Evolutionary conservation across 1,140 invertebrate species (phyloP), one percentile per base, ranked within the genome.

Genomic region (Grapholita molesta): DNA sequence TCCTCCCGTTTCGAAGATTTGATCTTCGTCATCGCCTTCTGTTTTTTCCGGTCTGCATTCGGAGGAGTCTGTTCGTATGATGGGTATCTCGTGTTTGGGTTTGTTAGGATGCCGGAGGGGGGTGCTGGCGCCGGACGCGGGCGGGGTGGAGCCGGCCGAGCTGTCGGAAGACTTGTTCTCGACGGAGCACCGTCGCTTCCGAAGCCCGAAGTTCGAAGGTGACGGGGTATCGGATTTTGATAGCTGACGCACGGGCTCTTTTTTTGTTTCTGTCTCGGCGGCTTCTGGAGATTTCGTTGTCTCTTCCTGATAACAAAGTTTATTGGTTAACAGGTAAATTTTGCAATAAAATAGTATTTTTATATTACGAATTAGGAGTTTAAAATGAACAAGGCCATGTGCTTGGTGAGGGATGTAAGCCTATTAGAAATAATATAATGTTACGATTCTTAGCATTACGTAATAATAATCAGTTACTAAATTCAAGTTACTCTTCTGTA

Each of bases 151-250:
- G 12, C 92, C 92, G 11, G 88, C 92, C 15, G 91, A 93, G 68
- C 91, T 92, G 53, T 93, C 92, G 21, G 90, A 92, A 23, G 91
- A 92, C 68, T 89, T 92, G 72, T 93, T 93, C 78, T 92, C 92
- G 8, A 93, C 89, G 23, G 93, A 93, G 66, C 92, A 92, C 68
- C 93, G 89, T 57, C 94, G 85, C 80, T 94, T 94, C 11, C 94
- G 83, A 38, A 94, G 80, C 61, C 92, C 93, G 68, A 89, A 84
- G 68, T 89, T 90, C 5, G 74, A 61, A 8, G 67, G 69, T 6
- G 76, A 35, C 4, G 77, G 72, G 9, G 84, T 81, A 0, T 75
- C 65, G 6, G 74, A 55, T 66, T 91, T 89, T 5, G 84, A 72
- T 12, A 76, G 64, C 70, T 82, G 82, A 52, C 83, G 81, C 48